Conservation (phyloP, 53 echinoderm and acorn worm genomes). For the Echinometra lucunter region DNA sequence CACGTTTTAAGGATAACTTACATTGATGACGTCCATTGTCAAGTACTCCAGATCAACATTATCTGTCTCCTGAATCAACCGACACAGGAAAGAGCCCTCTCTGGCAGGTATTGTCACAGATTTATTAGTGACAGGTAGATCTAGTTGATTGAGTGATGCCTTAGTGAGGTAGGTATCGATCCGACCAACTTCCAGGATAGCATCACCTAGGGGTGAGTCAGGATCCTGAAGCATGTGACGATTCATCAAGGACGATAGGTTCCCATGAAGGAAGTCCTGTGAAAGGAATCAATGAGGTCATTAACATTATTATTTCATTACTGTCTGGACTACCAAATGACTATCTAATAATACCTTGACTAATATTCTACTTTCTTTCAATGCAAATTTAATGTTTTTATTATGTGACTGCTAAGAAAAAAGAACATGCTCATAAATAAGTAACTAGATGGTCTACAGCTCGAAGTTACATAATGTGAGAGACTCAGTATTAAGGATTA, state of each 20-base stretch:
- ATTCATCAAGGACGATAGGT: slow-evolving; percentile 83
- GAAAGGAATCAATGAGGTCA: not conserved
- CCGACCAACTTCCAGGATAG: slow-evolving; percentile 87
- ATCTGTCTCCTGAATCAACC: slow-evolving; percentile 81
- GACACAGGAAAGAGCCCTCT: slow-evolving; percentile 89
- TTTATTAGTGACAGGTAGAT: slow-evolving; percentile 56
- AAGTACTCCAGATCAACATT: slow-evolving; percentile 81
- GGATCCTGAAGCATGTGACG: slow-evolving; percentile 81
- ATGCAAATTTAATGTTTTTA: too few relatives aligned
- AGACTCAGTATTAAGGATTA: too few relatives aligned
- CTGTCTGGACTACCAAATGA: too few relatives aligned
- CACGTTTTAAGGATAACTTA: slow-evolving; percentile 64
- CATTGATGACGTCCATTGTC: slow-evolving; percentile 92
- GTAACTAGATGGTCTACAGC: too few relatives aligned
- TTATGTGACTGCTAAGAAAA: too few relatives aligned
- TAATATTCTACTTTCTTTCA: too few relatives aligned
- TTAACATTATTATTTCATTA: not conserved
- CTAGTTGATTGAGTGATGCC: slow-evolving; percentile 75
- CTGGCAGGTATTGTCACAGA: slow-evolving; percentile 63
- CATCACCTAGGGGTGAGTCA: slow-evolving; percentile 81
- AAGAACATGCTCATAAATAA: not conserved
- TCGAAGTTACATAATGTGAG: too few relatives aligned
- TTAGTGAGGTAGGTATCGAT: slow-evolving; percentile 84
- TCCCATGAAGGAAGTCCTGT: slow-evolving; percentile 82
- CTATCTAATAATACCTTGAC: too few relatives aligned